Percentiles rank a stretch among this genome's conserved stretches.
Conservation (phyloP, 2,888 invertebrate species). For the Zhengitettix transpicula region DNA sequence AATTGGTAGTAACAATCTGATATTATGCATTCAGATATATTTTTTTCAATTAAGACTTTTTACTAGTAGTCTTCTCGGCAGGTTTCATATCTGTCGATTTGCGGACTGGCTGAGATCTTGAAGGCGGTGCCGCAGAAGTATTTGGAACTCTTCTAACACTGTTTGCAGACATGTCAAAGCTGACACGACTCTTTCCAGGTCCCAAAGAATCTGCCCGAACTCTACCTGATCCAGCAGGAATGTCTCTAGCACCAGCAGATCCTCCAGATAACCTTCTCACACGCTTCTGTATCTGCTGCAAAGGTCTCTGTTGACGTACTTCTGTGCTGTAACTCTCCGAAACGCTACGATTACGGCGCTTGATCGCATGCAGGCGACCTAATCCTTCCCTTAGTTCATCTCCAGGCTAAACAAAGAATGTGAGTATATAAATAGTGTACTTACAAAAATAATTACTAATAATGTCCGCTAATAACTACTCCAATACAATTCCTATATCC, state of each 20-base stretch:
- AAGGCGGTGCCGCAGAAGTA: too few relatives aligned
- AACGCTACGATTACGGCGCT: conserved; percentile 44
- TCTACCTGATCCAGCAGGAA: conserved; percentile 26
- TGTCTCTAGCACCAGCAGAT: conserved; percentile 17
- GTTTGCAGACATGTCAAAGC: background rate
- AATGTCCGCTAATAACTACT: background rate
- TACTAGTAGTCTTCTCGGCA: too few relatives aligned
- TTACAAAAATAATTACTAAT: background rate
- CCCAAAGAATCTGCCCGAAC: conserved; percentile 18
- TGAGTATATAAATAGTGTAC: background rate
- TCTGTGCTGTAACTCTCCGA: conserved; percentile 35
- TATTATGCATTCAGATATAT: too few relatives aligned
- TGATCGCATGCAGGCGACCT: conserved; percentile 29
- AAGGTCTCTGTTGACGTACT: conserved; percentile 1
- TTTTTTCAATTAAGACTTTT: too few relatives aligned
- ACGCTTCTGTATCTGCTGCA: conserved; percentile 15
- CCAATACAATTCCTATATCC: background rate
- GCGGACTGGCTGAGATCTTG: too few relatives aligned
- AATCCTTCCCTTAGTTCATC: conserved; percentile 23
- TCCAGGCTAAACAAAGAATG: conserved; percentile 7
- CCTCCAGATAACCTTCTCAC: conserved; percentile 25
- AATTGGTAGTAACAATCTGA: too few relatives aligned
- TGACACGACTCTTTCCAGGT: background rate
- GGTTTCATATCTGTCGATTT: too few relatives aligned
- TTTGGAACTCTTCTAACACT: too few relatives aligned